phyloP scores from a whole-genome alignment of 1,140 invertebrate species.

The Lepidurus arcticus region DNA sequence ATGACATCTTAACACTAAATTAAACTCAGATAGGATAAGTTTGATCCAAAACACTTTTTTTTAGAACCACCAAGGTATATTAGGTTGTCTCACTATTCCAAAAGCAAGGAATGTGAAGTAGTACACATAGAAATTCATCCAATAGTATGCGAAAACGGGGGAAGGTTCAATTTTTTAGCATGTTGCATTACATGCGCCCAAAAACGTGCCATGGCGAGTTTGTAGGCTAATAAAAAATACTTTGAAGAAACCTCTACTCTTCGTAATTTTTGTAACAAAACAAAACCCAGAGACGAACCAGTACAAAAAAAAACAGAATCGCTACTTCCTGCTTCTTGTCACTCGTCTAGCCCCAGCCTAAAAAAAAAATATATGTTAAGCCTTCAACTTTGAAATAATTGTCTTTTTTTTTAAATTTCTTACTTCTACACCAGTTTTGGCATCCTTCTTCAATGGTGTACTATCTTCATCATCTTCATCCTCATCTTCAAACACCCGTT shows the following conservation, averaged over 20 bases:
- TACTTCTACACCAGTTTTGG: not conserved
- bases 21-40: no score
- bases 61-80: constrained; percentile 20
- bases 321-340: not conserved
- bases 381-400: not conserved
- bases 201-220: constrained; percentile 8
- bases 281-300: constrained; percentile 2
- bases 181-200: constrained; percentile 4
- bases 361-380: not conserved
- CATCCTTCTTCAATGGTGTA: not conserved
- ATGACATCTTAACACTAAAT: no score
- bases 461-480: not conserved
- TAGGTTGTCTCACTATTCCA: constrained; percentile 21
- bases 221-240: constrained; percentile 8
- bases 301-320: not conserved
- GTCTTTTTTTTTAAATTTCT: not conserved
- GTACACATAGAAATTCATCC: not conserved
- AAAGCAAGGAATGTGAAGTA: constrained; percentile 13
- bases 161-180: constrained; percentile 3
- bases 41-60: no score
- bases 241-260: not conserved
- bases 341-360: not conserved
- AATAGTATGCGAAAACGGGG: constrained; percentile 11
- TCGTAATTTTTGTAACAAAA: not conserved
- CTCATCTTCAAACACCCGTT: not conserved